Percentiles rank a stretch among this genome's conserved stretches.
Conservation (phyloP, 37 sponge, comb jelly and placozoan species). For the Geodia barretti region DNA sequence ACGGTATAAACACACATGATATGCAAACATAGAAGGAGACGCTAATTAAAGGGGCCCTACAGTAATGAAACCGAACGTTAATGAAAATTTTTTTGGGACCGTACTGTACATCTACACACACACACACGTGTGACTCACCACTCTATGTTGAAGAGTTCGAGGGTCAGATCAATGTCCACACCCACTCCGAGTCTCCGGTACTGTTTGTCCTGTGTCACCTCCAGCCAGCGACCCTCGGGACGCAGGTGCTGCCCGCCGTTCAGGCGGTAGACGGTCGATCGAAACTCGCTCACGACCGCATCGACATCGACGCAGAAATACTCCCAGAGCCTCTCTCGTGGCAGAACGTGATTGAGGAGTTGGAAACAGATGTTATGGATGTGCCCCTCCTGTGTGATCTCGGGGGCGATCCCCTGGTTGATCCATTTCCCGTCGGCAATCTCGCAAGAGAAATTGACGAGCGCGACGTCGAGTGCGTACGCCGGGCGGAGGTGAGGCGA, state of each 20-base stretch:
- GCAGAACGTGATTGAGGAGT: slow-evolving; percentile 72
- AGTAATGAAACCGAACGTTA: no score
- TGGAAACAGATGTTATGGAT: slow-evolving; percentile 39
- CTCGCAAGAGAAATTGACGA: slow-evolving; percentile 62
- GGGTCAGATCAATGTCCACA: slow-evolving; percentile 64
- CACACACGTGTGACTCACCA: slow-evolving; percentile 48
- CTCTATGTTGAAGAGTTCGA: slow-evolving; percentile 79
- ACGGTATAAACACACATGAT: no score
- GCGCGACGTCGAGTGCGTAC: slow-evolving; percentile 80
- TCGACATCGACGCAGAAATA: slow-evolving; percentile 83
- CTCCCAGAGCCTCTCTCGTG: slow-evolving; percentile 73
- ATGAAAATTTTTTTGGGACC: no score
- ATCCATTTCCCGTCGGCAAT: slow-evolving; percentile 72
- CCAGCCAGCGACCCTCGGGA: slow-evolving; percentile 41
- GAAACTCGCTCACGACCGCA: slow-evolving; percentile 65
- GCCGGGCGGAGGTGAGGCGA: slow-evolving; percentile 97
- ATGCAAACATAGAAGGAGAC: no score
- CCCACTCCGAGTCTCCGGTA: slow-evolving; percentile 56
- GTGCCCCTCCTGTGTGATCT: slow-evolving; percentile 53
- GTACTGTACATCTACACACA: slow-evolving; percentile 5
- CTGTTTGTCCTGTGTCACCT: slow-evolving; percentile 56
- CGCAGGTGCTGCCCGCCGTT: slow-evolving; percentile 50
- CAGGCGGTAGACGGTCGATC: slow-evolving; percentile 58
- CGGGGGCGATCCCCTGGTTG: slow-evolving; percentile 50
- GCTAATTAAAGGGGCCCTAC: no score